Evolutionary conservation across 2,113 vertebrate genomes (phyloP).

Genomic region (Fregetta grallaria): DNA sequence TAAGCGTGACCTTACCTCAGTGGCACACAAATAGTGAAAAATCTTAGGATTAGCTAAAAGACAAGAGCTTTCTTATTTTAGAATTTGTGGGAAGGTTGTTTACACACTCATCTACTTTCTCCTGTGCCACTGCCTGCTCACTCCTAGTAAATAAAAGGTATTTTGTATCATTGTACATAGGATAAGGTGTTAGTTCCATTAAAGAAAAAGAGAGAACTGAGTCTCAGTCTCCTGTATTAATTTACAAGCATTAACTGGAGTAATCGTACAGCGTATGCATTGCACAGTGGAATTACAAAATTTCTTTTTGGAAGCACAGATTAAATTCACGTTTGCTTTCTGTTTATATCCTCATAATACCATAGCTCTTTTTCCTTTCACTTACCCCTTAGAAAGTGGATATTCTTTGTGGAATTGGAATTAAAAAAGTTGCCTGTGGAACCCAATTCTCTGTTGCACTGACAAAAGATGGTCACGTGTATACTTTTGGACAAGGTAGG

Average conservation of each 20-base stretch:
- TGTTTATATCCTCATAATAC: not conserved
- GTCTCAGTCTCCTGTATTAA: not conserved
- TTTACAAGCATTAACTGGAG: not conserved
- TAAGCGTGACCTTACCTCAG: not conserved
- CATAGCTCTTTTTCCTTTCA: not conserved
- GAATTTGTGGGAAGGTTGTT: not conserved
- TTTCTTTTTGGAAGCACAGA: not conserved
- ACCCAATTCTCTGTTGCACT: constrained; percentile 85
- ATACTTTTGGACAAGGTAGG: constrained; percentile 86
- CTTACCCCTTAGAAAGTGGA: constrained; percentile 80
- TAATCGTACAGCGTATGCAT: not conserved
- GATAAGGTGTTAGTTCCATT: not conserved
- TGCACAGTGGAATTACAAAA: not conserved
- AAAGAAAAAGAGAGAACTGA: not conserved
- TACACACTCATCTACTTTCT: not conserved
- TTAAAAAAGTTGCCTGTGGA: constrained; percentile 85
- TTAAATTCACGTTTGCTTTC: not conserved
- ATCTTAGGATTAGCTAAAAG: not conserved
- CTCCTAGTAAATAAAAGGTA: not conserved
- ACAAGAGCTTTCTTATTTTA: not conserved
- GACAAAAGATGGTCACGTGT: constrained; percentile 84
- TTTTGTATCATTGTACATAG: not conserved
- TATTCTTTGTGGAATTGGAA: constrained; percentile 84
- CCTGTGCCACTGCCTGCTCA: not conserved
- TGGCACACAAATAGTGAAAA: not conserved